Evolutionary conservation across 2,797 vertebrate genomes (phyloP), one percentile per base, ranked within the genome.

Genomic region (Neopelma chrysocephalum): DNA sequence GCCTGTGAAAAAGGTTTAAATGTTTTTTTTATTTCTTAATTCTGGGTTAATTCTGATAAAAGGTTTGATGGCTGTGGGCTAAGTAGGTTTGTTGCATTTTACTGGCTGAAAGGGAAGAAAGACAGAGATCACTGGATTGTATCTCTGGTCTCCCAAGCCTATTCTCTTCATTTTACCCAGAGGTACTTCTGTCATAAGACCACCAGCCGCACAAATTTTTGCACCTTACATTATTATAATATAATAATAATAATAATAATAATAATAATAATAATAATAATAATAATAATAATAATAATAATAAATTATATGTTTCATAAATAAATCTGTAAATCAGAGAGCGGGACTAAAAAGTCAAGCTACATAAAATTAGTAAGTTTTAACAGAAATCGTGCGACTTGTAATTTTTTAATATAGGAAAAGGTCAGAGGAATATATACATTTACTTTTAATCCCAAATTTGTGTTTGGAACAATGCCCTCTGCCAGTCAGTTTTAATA

Each of bases 401-500:
- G 16, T 48, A 17, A 50, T 58, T 70, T 79, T 82, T 94, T 57
- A 57, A 83, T 32, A 42, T 13, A 82, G 29, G 7, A 27, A 69
- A 23, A 40, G n/a, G 17, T 93, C 65, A 54, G 48, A 56, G 84
- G 60, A 78, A 73, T 20, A 64, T 50, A 62, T 36, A 54, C 25
- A 26, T 90, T 88, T 89, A 58, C 42, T 90, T 90, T 62, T n/a
- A 83, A 93, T 65, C 48, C 18, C 42, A 78, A 54, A 82, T 51
- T 45, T 72, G 45, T 82, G 56, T 58, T 92, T 93, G 80, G 85
- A 94, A 71, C 68, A 20, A 43, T 50, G 80, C 71, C 61, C 53
- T 92, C 53, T 10, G 3, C 60, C 80, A 84, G 80, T 45, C 65
- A 89, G 48, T 68, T 94, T 94, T 95, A 94, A 94, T 80, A 64